Conservation (phyloP, 2,797 vertebrate species). For the Novumbra hubbsi region DNA sequence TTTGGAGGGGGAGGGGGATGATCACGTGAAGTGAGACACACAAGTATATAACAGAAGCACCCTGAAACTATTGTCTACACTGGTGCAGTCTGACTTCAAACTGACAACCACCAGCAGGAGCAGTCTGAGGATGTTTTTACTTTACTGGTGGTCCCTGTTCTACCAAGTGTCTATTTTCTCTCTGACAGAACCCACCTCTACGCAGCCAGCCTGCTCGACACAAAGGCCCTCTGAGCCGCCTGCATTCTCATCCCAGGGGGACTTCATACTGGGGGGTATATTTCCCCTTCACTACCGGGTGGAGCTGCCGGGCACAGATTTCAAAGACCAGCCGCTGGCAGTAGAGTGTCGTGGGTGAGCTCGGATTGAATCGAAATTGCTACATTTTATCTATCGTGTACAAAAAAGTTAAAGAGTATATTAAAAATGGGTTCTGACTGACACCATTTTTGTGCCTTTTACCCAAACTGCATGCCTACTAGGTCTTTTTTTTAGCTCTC, state of each 20-base stretch:
- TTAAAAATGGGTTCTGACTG: not conserved
- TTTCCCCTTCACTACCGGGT: conserved; percentile 76
- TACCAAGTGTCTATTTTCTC: conserved; percentile 16
- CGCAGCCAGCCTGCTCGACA: conserved; percentile 7
- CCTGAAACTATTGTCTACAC: not conserved
- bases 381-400: not conserved
- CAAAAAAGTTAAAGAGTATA: not conserved
- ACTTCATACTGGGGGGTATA: conserved; percentile 72
- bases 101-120: not conserved
- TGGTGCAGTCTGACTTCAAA: conserved; percentile 13
- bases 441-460: not conserved
- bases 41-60: conserved; percentile 39
- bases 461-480: not conserved
- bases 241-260: conserved; percentile 59
- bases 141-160: conserved; percentile 45
- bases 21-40: not conserved
- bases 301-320: conserved; percentile 70
- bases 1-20: not conserved
- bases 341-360: conserved; percentile 72
- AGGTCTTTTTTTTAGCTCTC: not conserved
- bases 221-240: conserved; percentile 64
- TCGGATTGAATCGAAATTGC: conserved; percentile 7
- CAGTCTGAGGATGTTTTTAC: conserved; percentile 53
- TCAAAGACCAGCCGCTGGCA: conserved; percentile 62
- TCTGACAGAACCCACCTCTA: not conserved